These are phyloP conservation scores for Mesorhabditis sp. DNA, from an alignment of 2,888 invertebrate genomes.

Conservation along the genomic window DNA sequence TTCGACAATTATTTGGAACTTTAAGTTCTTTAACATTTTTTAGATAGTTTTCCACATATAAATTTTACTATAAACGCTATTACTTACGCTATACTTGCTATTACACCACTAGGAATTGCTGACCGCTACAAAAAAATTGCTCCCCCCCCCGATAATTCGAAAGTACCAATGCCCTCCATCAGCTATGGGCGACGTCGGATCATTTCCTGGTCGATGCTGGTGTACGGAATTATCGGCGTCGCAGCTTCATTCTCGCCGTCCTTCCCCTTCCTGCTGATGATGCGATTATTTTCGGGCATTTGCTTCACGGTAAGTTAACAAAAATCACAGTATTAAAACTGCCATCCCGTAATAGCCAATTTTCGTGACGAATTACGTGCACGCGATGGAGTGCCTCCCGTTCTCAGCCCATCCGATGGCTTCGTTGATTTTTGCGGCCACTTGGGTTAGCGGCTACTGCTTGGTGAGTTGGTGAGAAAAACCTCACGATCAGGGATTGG, in stretches of 20 bases:
- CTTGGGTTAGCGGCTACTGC: neutral
- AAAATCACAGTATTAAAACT: neutral
- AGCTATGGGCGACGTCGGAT: conserved; percentile 5
- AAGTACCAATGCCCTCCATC: no score
- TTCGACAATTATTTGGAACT: no score
- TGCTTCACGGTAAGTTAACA: conserved; percentile 1
- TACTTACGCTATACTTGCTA: no score
- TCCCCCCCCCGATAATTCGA: no score
- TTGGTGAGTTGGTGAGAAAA: conserved; percentile 1
- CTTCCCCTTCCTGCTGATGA: neutral
- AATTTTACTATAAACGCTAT: no score
- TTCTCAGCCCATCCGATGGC: neutral
- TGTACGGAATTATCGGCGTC: neutral
- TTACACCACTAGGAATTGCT: no score
- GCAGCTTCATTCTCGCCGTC: neutral
- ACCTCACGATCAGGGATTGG: neutral
- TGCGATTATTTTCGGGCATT: neutral
- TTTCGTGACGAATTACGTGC: conserved; percentile 1
- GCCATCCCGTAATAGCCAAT: neutral
- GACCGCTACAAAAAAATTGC: no score
- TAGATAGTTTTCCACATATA: no score
- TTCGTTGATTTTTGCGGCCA: neutral
- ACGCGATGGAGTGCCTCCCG: neutral
- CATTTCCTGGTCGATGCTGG: neutral
- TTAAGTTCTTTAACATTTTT: no score